Base-by-base conservation (phyloP, 1,140 invertebrate genomes). In the Augochlora pura region DNA sequence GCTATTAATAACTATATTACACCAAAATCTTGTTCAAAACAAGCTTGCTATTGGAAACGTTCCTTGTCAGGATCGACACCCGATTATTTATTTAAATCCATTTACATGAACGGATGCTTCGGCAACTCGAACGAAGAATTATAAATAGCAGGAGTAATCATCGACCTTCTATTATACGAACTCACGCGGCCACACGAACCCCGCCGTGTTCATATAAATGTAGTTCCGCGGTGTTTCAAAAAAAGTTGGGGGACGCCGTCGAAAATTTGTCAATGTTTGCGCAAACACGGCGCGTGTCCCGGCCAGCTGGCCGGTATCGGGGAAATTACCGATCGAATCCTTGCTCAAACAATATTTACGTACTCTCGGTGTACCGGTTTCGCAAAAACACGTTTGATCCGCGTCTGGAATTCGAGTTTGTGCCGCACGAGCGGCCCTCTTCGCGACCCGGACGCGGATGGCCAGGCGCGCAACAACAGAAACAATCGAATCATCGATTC, bases 401-500 rank as follows among this genome's bases (percentile, higher is more conserved):
- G 39, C n/a, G 14, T 27, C 4, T 32, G 66, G 57, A 77, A 77
- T 60, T 62, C 12, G 71, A 25, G n/a, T 86, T 86, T 66, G 67
- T 64, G 72, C 42, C 79, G 72, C 71, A 54, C 73, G 74, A 78
- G 59, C 78, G 81, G 81, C 57, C 57, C 80, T 62, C 62, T 85
- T 67, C 49, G 21, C 18, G 21, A 32, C 52, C 32, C 38, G 63
- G 75, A 73, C 66, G 54, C 77, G 46, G 64, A 65, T 75, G 60
- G 39, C 18, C 59, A 72, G 27, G 14, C 74, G 57, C 60, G 74
- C 77, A 86, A 83, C 78, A 77, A 80, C 84, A 81, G 77, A 86
- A 86, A 87, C 86, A 89, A 86, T 89, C 75, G 87, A 87, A 86
- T 87, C 78, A 86, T 72, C 68, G 78, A 87, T 86, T 78, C 65